Evolutionary conservation across 2,113 vertebrate species (phyloP), one percentile per base, ranked within the genome.

Genomic region (Hippocampus abdominalis): DNA sequence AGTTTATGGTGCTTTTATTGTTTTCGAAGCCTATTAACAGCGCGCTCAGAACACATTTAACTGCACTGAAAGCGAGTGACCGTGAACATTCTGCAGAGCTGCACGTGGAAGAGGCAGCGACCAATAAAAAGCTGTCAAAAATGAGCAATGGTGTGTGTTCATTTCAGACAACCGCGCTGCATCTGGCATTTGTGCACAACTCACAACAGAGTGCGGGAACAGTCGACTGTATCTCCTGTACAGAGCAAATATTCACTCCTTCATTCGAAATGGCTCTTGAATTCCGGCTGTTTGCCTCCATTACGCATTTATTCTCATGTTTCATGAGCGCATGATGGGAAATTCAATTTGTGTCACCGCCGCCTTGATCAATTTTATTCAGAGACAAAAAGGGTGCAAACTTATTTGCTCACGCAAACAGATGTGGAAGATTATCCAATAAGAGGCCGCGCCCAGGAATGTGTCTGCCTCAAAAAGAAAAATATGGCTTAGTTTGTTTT

Each of bases 291-390:
- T 57, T 70, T 66, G 65, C 66, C 54, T 64, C 49, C 54, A 23
- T 64, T 64, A 67, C 71, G 49, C 69, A 66, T 72, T 68, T 75
- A 69, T 71, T 77, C 73, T 66, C 57, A 78, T 46, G 60, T 79
- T 74, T 79, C 80, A 77, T 76, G 70, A 74, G 70, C n/a, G 23
- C 44, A 67, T 82, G 62, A 70, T 77, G 57, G 68, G 54, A 74
- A 60, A 77, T 67, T 32, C 70, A 76, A 81, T 75, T 71, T 64
- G 56, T 27, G 68, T 68, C 42, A 70, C 72, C 32, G 60, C 69
- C 75, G 49, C 66, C 64, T 79, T 64, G 42, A 0, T 80, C 69
- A 84, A 80, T 78, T 70, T 27, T 70, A 32, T 70, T 71, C 69
- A 57, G 53, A 71, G 66, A 59, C 69, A 46, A 42, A 62, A 36